These are phyloP conservation scores for Drosophila austrosaltans DNA, from an alignment of 2,888 invertebrate species.

Conservation along the genomic window DNA sequence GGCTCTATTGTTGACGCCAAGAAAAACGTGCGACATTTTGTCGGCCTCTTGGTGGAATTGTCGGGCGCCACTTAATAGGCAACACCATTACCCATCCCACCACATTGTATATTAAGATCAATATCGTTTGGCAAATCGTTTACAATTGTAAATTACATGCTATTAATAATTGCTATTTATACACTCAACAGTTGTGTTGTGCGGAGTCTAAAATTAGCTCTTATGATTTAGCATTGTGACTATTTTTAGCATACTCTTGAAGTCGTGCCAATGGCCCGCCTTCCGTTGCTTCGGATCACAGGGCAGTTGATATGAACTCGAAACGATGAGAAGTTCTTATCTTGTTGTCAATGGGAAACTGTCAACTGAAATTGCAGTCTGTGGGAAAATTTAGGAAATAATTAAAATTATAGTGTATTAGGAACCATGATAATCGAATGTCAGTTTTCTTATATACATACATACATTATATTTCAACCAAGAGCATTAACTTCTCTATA, in stretches of 20 bases:
- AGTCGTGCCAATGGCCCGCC: slow-evolving; percentile 55
- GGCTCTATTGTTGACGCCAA: slow-evolving; percentile 69
- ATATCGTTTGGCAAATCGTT: slow-evolving; percentile 51
- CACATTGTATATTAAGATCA: background rate
- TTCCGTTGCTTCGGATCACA: slow-evolving; percentile 9
- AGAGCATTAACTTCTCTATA: too few relatives aligned
- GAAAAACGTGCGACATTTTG: slow-evolving; percentile 60
- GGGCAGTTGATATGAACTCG: slow-evolving; percentile 7
- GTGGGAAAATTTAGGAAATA: background rate
- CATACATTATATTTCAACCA: too few relatives aligned
- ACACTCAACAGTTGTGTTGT: slow-evolving; percentile 38
- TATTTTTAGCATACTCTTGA: slow-evolving; percentile 58
- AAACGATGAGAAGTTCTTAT: background rate
- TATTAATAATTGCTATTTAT: slow-evolving; percentile 70
- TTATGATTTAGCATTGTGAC: slow-evolving; percentile 62
- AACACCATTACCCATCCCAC: slow-evolving; percentile 13
- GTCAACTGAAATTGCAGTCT: background rate
- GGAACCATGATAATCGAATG: too few relatives aligned
- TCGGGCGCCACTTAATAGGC: slow-evolving; percentile 72
- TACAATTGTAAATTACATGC: slow-evolving; percentile 60
- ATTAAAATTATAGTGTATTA: too few relatives aligned
- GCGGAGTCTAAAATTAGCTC: slow-evolving; percentile 66
- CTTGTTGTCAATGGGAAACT: background rate
- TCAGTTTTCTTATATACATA: too few relatives aligned
- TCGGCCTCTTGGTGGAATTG: slow-evolving; percentile 37